Base-by-base conservation (phyloP, 2,113 vertebrate species). In the Pterocles gutturalis region DNA sequence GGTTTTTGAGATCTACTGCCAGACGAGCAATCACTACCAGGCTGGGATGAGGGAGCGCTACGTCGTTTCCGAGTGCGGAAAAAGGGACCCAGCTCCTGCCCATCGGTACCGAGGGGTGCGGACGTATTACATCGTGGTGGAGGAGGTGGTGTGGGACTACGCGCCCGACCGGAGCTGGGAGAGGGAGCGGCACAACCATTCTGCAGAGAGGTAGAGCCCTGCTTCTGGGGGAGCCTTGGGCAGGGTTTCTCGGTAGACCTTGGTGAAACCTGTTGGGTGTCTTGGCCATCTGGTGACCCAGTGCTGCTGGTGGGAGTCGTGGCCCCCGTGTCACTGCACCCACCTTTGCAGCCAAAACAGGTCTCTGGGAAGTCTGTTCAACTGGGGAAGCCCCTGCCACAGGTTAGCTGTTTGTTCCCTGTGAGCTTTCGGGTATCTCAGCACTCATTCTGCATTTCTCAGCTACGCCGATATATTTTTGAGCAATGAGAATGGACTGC, bases 81-180 rank as follows among this genome's bases (percentile, higher is more conserved):
- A 31, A 48, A 73, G 3, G 14, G 69, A 57, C 26, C 4, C 69
- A 8, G 72, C 60, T 48, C 61, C 93, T 58, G 90, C 28, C 17
- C 84, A 0, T 16, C 95, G 0, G 2, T 98, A 98, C 76, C 33
- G 16, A 17, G 75, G 76, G 5, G 96, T 97, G 89, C 96, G 98
- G 57, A 97, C 87, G 0, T 96, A 98, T 9, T 98, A 98, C 80
- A 17, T 98, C 3, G 89, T 96, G 85, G 98, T 97, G 0, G 98
- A 98, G 94, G 98, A 98, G 84, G 31, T 98, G 55, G 87, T 90
- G 60, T 98, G 98, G 98, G 98, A 98, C 94, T 98, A 98, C 10
- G 93, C 82, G 0, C 97, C 98, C 2, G 97, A 98, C 45, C 98
- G 97, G 10, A 83, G 57, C 94, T 98, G 98, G 98, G 98, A 98